Percentiles rank a stretch among this genome's conserved stretches.
Conservation (phyloP, 92 coral and sea anemone species). For the Paragorgia papillata region DNA sequence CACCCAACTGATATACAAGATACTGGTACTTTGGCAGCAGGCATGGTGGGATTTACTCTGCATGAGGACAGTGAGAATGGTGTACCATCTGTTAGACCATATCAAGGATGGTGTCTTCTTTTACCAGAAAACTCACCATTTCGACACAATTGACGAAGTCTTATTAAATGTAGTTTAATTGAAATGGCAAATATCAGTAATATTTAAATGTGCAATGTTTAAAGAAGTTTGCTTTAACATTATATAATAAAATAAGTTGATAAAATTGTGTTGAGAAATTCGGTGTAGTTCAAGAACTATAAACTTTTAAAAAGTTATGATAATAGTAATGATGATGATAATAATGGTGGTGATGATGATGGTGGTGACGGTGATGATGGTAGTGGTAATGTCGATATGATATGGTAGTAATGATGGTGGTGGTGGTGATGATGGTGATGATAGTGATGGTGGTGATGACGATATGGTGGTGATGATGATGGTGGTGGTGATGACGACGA, state of each 20-base stretch:
- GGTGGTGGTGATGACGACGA: too few relatives aligned
- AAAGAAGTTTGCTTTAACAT: too few relatives aligned
- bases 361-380: neutral
- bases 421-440: neutral
- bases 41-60: slow-evolving; percentile 55
- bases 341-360: slow-evolving; percentile 2
- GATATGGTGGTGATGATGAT: too few relatives aligned
- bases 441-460: neutral
- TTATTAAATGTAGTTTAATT: too few relatives aligned
- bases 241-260: too few relatives aligned
- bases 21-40: slow-evolving; percentile 58
- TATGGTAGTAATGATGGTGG: neutral
- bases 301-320: too few relatives aligned
- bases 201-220: too few relatives aligned
- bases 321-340: slow-evolving; percentile 1
- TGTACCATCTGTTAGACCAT: slow-evolving; percentile 48
- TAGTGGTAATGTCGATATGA: neutral
- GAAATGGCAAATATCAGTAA: too few relatives aligned
- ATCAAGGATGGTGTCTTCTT: slow-evolving; percentile 63
- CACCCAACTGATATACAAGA: slow-evolving; percentile 41
- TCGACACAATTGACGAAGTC: neutral
- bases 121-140: slow-evolving; percentile 50
- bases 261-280: too few relatives aligned
- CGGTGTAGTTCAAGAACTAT: too few relatives aligned
- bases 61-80: slow-evolving; percentile 10